Evolutionary conservation across 2,113 vertebrate genomes (phyloP), one percentile per base, ranked within the genome.

Genomic region (Uropsilus gracilis): DNA sequence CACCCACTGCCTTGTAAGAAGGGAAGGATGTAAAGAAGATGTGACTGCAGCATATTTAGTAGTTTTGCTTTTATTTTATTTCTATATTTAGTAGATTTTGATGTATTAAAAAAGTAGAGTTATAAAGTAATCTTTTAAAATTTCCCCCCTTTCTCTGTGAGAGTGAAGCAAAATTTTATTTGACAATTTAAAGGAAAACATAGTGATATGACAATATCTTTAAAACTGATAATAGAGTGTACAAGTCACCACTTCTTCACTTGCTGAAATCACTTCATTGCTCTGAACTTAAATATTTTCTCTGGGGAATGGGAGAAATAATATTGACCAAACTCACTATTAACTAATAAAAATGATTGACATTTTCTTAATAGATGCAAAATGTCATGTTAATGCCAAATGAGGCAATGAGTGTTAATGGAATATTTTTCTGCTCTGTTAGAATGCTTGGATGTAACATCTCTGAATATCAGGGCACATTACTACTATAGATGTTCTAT

Each of bases 271-370:
- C 3, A 26, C 22, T 76, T 95, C 5, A 78, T 94, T 81, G 77
- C 42, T 94, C 50, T 89, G 28, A 18, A 61, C 18, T 87, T 92
- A 92, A 90, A 88, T 37, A 71, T 94, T 59, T 94, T 92, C 50
- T 84, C 61, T 66, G 48, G n/a, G 68, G 90, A 86, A 68, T 73
- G 34, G 2, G 3, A 89, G 69, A 87, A 93, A 77, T 86, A 91
- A 75, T 86, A 89, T 61, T 94, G 75, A 83, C 68, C 32, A 71
- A 89, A 71, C 3, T 84, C 26, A 80, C 26, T 50, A 7, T 68
- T 96, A 82, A 82, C 34, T 86, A 82, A 64, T 75, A 64, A 91
- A 91, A 94, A 80, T 82, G 39, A 88, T 89, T 46, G 37, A 2
- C 22, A 77, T 44, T 14, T 2, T 82, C n/a, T 66, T 83, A 97